A percentile compares a stretch with the other conserved stretches of the same genome.
Evolutionary conservation across 2,113 vertebrate species (phyloP).

Genomic region (Psettodes erumei): DNA sequence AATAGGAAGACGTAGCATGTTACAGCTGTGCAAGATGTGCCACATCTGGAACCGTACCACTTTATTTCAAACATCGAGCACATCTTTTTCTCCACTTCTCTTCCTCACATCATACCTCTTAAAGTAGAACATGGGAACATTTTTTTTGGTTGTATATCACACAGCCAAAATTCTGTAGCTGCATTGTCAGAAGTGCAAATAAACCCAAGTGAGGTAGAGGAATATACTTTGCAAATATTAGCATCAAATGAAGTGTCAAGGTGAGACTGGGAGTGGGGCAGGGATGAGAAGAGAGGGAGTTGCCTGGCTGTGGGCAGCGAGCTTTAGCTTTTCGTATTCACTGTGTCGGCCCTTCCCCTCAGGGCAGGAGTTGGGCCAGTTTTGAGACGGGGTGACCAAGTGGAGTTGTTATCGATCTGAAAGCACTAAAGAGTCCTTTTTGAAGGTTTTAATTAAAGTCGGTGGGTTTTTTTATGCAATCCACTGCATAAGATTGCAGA

Average conservation of each 20-base stretch:
- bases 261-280: slow-evolving; percentile 34
- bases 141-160: slow-evolving; percentile 37
- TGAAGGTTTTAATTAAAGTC: slow-evolving; percentile 81
- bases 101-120: slow-evolving; percentile 31
- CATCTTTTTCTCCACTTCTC: neutral
- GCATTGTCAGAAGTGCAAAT: slow-evolving; percentile 72
- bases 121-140: slow-evolving; percentile 56
- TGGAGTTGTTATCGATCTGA: slow-evolving; percentile 47
- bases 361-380: slow-evolving; percentile 7
- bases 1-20: slow-evolving; percentile 7
- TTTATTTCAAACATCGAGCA: slow-evolving; percentile 9
- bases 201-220: slow-evolving; percentile 57
- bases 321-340: slow-evolving; percentile 39
- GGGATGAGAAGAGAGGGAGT: slow-evolving; percentile 8
- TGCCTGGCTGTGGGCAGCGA: slow-evolving; percentile 9
- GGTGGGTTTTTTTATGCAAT: slow-evolving; percentile 76
- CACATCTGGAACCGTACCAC: slow-evolving; percentile 13
- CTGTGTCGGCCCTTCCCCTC: slow-evolving; percentile 33
- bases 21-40: neutral
- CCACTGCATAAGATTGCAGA: slow-evolving; percentile 67
- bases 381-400: slow-evolving; percentile 14
- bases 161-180: slow-evolving; percentile 48
- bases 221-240: slow-evolving; percentile 69
- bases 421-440: slow-evolving; percentile 66
- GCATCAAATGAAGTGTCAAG: slow-evolving; percentile 73